Evolutionary conservation across 2,797 vertebrate species (phyloP).

Genomic region (Mormyrus proboscirostris): DNA sequence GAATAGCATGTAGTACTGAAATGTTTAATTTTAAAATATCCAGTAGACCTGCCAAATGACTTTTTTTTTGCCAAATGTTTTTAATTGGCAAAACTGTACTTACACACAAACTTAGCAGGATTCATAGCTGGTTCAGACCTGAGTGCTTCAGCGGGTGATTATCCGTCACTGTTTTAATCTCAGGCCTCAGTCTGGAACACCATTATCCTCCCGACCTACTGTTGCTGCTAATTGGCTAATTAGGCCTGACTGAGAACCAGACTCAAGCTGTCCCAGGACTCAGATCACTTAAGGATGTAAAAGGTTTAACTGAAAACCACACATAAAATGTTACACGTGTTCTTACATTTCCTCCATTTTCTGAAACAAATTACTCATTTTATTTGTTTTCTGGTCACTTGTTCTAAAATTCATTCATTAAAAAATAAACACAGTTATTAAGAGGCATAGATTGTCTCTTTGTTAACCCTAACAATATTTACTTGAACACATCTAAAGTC

Average conservation of each 20-base stretch:
- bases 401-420: background rate
- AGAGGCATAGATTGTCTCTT: background rate
- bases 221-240: background rate
- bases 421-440: background rate
- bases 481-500: background rate
- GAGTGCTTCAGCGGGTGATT: background rate
- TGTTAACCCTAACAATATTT: background rate
- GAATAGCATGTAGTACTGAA: background rate
- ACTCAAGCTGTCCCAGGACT: background rate
- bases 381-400: background rate
- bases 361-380: background rate
- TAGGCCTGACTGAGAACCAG: background rate
- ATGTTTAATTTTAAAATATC: background rate
- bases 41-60: background rate
- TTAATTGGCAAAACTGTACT: background rate
- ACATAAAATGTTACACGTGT: background rate
- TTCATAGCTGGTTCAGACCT: background rate
- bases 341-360: background rate
- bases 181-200: background rate
- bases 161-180: background rate
- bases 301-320: background rate
- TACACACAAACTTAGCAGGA: background rate
- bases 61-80: too few relatives aligned
- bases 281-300: background rate
- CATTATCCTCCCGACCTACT: background rate